Conservation (phyloP, 2,113 vertebrate species). For the Lucifuga dentata region DNA sequence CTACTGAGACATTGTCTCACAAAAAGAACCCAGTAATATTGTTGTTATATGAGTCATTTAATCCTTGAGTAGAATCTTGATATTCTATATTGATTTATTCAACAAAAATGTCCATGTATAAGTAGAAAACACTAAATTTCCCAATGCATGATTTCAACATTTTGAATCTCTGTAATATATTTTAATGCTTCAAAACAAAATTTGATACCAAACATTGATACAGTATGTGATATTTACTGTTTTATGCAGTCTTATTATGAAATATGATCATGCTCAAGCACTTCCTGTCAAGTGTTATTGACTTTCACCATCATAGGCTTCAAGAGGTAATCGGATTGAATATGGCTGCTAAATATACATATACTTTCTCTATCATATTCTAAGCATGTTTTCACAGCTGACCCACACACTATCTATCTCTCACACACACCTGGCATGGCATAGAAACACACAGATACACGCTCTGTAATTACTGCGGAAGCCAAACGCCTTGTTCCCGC, state of each 20-base stretch:
- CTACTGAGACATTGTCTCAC: background rate
- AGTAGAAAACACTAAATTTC: no score
- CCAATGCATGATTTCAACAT: background rate
- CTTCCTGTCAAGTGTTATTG: background rate
- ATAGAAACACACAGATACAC: slow-evolving; percentile 41
- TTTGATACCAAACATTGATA: no score
- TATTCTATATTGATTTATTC: no score
- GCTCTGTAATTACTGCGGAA: slow-evolving; percentile 74
- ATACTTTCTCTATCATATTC: background rate
- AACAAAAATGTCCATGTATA: no score
- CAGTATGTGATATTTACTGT: no score
- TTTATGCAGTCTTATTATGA: no score
- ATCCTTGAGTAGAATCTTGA: no score
- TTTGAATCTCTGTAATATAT: no score
- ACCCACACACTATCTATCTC: slow-evolving; percentile 18
- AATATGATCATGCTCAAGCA: background rate
- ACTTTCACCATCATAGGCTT: background rate
- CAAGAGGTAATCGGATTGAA: background rate
- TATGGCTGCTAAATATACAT: background rate
- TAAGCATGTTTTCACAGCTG: slow-evolving; percentile 15
- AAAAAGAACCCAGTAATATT: slow-evolving; percentile 3
- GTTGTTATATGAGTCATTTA: no score
- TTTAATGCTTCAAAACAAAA: no score
- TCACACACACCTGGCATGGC: slow-evolving; percentile 55
- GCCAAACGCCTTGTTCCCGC: slow-evolving; percentile 70